Evolutionary conservation across 2,113 vertebrate genomes (phyloP).

Genomic region (Fukomys damarensis): DNA sequence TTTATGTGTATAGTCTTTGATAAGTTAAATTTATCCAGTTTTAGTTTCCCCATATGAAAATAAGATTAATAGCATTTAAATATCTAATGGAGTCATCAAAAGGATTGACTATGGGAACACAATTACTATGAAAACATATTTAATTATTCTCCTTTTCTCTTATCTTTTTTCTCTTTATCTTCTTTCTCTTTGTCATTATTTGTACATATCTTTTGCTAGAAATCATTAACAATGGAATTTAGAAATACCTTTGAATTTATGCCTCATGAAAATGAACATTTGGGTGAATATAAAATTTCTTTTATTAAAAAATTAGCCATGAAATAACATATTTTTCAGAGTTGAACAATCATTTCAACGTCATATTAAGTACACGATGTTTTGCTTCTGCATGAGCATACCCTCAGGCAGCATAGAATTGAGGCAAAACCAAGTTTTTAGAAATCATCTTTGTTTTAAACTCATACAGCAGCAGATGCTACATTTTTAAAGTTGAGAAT

Average conservation of each 20-base stretch:
- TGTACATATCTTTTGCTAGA: background rate
- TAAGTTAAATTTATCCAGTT: background rate
- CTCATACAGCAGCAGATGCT: background rate
- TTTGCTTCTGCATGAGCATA: background rate
- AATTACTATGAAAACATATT: background rate
- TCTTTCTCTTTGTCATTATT: background rate
- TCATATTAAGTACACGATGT: background rate
- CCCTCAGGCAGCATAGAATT: background rate
- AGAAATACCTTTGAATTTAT: background rate
- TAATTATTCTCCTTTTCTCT: background rate
- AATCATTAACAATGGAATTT: background rate
- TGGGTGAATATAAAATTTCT: background rate
- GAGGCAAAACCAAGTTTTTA: background rate
- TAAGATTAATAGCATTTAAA: background rate
- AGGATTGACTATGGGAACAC: background rate
- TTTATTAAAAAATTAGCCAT: slow-evolving; percentile 32
- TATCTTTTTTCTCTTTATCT: background rate
- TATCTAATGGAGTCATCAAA: background rate
- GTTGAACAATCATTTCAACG: background rate
- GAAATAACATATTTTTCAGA: background rate
- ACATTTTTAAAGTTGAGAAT: background rate
- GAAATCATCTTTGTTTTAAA: background rate
- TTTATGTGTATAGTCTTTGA: background rate
- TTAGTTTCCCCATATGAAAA: background rate
- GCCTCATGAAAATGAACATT: background rate